Percentiles rank a stretch among this genome's conserved stretches.
phyloP scores from a whole-genome alignment of 2,113 vertebrate genomes.

The Pteruthius melanotis region DNA sequence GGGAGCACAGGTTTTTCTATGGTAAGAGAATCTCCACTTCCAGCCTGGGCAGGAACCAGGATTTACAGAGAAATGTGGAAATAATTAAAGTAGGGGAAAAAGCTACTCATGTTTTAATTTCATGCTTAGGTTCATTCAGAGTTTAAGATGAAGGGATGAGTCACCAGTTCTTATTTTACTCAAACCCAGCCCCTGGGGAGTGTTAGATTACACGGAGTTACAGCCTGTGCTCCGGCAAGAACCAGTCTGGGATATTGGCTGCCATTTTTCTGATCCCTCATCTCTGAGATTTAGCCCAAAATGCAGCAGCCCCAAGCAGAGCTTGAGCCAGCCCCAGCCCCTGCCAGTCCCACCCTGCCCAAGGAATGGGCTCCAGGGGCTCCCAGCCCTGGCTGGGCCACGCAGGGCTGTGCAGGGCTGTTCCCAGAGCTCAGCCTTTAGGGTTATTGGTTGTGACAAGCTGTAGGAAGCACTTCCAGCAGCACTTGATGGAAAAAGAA shows the following conservation, averaged over 20 bases:
- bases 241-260: background rate
- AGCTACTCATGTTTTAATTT: conserved; percentile 43
- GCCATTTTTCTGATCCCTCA: background rate
- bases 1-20: background rate
- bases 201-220: background rate
- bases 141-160: conserved; percentile 13
- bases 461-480: background rate
- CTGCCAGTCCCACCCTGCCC: background rate
- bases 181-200: background rate
- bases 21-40: background rate
- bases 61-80: conserved; percentile 16
- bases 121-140: conserved; percentile 36
- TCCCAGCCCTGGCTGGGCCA: background rate
- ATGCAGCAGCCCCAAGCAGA: background rate
- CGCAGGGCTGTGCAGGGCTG: fast-evolving
- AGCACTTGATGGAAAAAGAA: fast-evolving
- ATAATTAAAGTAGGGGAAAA: background rate
- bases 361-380: fast-evolving
- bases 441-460: background rate
- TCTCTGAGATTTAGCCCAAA: background rate
- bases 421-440: background rate
- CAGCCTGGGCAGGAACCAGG: background rate
- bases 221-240: background rate
- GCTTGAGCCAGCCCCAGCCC: fast-evolving
- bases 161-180: conserved; percentile 12